phyloP scores from a whole-genome alignment of 2,113 vertebrate species.

The Oriolus oriolus region DNA sequence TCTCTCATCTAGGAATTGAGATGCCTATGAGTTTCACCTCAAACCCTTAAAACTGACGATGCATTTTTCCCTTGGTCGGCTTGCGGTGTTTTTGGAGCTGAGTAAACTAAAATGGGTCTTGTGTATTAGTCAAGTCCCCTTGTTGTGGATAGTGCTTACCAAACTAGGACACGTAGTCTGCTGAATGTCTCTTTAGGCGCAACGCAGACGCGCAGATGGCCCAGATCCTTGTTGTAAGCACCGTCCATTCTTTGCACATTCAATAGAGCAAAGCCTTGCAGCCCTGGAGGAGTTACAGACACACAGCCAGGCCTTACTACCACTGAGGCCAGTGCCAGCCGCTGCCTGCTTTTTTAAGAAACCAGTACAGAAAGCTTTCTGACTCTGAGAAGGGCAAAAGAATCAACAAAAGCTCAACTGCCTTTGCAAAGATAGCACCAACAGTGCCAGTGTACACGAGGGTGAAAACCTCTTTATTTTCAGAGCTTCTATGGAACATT shows the following conservation, averaged over 20 bases:
- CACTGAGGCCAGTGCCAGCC: conserved; percentile 16
- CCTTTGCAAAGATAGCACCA: conserved; percentile 50
- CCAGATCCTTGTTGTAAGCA: conserved; percentile 14
- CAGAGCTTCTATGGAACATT: not conserved
- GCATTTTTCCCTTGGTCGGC: not conserved
- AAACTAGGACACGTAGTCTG: not conserved
- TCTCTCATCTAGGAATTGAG: not conserved
- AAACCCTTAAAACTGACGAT: not conserved
- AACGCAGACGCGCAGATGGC: not conserved
- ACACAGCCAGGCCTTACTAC: conserved; percentile 4
- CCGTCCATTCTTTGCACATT: not conserved
- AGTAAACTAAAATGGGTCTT: not conserved
- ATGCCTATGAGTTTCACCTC: not conserved
- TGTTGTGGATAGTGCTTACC: not conserved
- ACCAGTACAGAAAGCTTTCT: conserved; percentile 44
- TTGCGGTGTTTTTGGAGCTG: not conserved
- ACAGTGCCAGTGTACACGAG: conserved; percentile 38
- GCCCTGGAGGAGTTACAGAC: not conserved
- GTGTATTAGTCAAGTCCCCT: not conserved
- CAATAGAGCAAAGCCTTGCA: not conserved
- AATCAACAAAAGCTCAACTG: conserved; percentile 52
- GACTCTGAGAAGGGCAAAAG: not conserved
- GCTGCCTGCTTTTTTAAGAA: conserved; percentile 20
- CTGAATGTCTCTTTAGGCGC: not conserved
- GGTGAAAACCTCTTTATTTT: conserved; percentile 60